Evolutionary conservation across 2,113 vertebrate species (phyloP), one percentile per base, ranked within the genome.

Genomic region (Pionites leucogaster): DNA sequence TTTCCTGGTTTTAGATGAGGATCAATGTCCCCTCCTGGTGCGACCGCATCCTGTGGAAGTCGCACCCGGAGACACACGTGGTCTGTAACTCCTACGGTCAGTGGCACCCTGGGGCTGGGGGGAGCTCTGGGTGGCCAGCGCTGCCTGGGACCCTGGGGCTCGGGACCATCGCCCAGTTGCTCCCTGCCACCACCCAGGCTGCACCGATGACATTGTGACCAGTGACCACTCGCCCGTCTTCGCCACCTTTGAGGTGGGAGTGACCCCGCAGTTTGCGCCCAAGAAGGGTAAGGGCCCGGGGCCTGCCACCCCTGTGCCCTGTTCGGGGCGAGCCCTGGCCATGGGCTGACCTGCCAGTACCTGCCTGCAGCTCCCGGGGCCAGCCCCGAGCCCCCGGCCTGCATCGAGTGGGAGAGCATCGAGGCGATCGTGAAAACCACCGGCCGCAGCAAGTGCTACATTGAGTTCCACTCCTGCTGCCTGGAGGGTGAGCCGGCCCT

Each of bases 151-250:
- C 23, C 23, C 52, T 1, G 0, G 23, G 23, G 27, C 39, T 82
- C 1, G 0, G 29, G 27, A 7, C 52, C 1, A 0, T 52, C 44
- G 59, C 65, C 20, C 35, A 52, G 4, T 31, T 82, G 39, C 9
- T 53, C n/a, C 27, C 67, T 80, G 50, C 70, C 14, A 31, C 74
- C 88, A 39, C 9, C 47, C 96, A 99, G 99, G 99, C 76, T 99
- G 99, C 96, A 98, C 99, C 0, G 98, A 99, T 37, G 98, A 99
- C 97, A 98, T 99, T 15, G 98, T 99, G 83, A 98, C 98, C 78
- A 99, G 99, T 4, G 98, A 99, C 83, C 99, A 99, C 97, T 99
- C 99, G 0, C 99, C 99, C 19, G 98, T 99, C 94, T 99, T 99
- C 22, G 98, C 98, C 86, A 99, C 99, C 9, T 99, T 99, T 23